Conservation (phyloP, 2,113 vertebrate species). For the Sigmodon hispidus region DNA sequence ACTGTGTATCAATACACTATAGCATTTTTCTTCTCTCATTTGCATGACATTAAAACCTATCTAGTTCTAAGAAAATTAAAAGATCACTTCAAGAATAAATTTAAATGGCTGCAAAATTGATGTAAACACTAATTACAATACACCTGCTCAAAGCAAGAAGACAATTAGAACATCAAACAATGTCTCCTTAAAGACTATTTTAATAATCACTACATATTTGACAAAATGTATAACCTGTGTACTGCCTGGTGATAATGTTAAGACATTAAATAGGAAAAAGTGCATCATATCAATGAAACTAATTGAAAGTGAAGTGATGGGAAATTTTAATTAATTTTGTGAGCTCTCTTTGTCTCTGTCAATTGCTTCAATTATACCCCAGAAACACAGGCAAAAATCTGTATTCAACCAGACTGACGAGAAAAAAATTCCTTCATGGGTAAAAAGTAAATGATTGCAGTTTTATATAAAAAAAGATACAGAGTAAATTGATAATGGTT, state of each 20-base stretch:
- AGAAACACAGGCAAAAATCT: constrained; percentile 78
- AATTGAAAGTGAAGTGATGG: constrained; percentile 88
- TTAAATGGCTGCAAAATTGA: constrained; percentile 72
- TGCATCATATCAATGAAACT: constrained; percentile 83
- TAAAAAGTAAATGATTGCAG: constrained; percentile 15
- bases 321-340: constrained; percentile 90
- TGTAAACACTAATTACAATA: constrained; percentile 80
- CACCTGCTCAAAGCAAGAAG: constrained; percentile 73
- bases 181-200: constrained; percentile 76
- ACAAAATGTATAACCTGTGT: constrained; percentile 72
- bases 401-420: constrained; percentile 69
- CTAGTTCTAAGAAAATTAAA: constrained; percentile 19
- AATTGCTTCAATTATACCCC: constrained; percentile 86
- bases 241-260: constrained; percentile 76
- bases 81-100: constrained; percentile 61
- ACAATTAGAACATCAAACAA: constrained; percentile 79
- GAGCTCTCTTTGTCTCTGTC: constrained; percentile 87
- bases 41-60: constrained; percentile 43
- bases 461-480: background rate
- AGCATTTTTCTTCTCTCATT: background rate
- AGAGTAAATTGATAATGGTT: constrained; percentile 40
- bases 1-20: constrained; percentile 20
- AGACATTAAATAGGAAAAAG: constrained; percentile 82
- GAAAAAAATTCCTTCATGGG: constrained; percentile 25
- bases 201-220: constrained; percentile 78